These are phyloP conservation scores for Chanos chanos DNA, from an alignment of 2,797 vertebrate species.

Conservation along the genomic window DNA sequence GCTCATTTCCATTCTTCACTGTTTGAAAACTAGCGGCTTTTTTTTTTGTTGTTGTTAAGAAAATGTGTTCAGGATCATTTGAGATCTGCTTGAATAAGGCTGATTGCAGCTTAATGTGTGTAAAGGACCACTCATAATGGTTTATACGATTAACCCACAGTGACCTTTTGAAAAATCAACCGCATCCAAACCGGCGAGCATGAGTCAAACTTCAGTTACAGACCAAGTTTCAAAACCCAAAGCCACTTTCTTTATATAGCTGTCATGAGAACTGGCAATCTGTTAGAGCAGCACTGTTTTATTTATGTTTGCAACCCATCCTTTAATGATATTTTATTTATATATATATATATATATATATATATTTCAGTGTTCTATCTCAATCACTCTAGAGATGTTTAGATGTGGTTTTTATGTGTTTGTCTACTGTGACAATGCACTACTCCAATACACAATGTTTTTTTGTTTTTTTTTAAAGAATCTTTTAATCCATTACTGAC, in stretches of 20 bases:
- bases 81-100: not conserved
- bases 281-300: too few relatives aligned
- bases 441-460: too few relatives aligned
- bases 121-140: constrained; percentile 5
- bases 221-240: constrained; percentile 1
- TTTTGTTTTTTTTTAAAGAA: too few relatives aligned
- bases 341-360: too few relatives aligned
- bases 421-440: too few relatives aligned
- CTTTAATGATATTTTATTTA: too few relatives aligned
- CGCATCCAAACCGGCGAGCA: not conserved
- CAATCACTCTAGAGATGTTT: too few relatives aligned
- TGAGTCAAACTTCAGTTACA: not conserved
- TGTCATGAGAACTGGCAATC: constrained; percentile 11
- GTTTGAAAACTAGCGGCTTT: constrained; percentile 7
- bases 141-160: constrained; percentile 14
- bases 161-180: not conserved
- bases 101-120: constrained; percentile 11
- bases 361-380: too few relatives aligned
- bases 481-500: too few relatives aligned
- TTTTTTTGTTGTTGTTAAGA: not conserved
- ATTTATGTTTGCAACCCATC: not conserved
- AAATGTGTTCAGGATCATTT: too few relatives aligned
- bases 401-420: too few relatives aligned
- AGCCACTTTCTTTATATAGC: constrained; percentile 1
- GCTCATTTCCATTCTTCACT: constrained; percentile 16